Base-by-base conservation (phyloP, 2,797 vertebrate genomes). In the Adrianichthys oophorus region DNA sequence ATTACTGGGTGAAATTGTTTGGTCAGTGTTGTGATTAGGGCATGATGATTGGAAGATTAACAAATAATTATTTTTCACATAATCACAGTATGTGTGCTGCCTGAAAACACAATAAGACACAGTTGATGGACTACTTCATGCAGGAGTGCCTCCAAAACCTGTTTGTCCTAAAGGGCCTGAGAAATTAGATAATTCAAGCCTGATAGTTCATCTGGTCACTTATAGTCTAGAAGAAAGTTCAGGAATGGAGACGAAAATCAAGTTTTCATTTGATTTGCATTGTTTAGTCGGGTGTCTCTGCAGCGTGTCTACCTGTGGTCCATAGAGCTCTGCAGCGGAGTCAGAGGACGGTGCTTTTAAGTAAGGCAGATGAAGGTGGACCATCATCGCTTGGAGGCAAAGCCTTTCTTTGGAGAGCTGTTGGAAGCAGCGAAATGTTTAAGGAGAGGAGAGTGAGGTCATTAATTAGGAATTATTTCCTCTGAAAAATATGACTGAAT, bases 361-460 rank as follows among this genome's bases (percentile, higher is more conserved):
- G 87, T 94, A 93, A 74, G 95, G 94, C 91, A 98, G 95, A 87
- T 95, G 96, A 90, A 99, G 95, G 94, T 99, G 97, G 93, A 95
- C 92, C 95, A 95, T 96, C 98, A 99, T 99, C 59, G 95, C 97
- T 87, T 93, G 94, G 90, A 99, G 95, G 90, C 96, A 95, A 75
- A 96, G 93, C 0, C 92, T 93, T 92, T 99, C 98, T 91, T 97
- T 98, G 92, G 93, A 93, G 92, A 99, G 96, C 97, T 99, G 95
- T 92, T 90, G 87, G 88, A 85, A 52, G 57, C 73, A 59, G 62
- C 15, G 52, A 50, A 50, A 54, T 45, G 16, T 32, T 43, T 15
- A 63, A 47, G 51, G 14, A 32, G 19, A 47, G 51, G 14, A 32
- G 19, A 37, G 10, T 3, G 32, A 37, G 10, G 32, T 37, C 10